Evolutionary conservation across 2,888 invertebrate genomes (phyloP).

Genomic region (Villa cingulata): DNA sequence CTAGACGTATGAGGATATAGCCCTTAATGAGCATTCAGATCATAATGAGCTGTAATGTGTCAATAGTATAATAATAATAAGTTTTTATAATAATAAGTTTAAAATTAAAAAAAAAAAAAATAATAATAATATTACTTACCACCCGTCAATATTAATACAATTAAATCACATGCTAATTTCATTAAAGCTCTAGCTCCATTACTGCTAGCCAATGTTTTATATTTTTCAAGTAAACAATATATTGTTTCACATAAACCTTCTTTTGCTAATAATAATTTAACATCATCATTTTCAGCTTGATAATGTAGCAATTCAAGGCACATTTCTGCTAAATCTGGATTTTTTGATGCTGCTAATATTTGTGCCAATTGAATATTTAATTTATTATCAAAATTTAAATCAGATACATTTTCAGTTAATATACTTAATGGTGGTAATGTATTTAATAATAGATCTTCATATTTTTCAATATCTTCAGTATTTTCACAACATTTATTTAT

Average conservation of each 20-base stretch:
- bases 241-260: constrained; percentile 64
- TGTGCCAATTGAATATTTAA: constrained; percentile 47
- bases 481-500: constrained; percentile 37
- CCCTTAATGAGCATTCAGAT: too few relatives aligned
- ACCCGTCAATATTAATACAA: constrained; percentile 72
- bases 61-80: too few relatives aligned
- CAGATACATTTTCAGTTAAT: constrained; percentile 47
- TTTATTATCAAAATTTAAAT: constrained; percentile 42
- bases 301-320: constrained; percentile 63
- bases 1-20: too few relatives aligned
- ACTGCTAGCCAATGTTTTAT: constrained; percentile 49
- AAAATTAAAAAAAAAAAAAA: too few relatives aligned
- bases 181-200: constrained; percentile 51
- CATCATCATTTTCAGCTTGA: constrained; percentile 65
- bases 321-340: constrained; percentile 58
- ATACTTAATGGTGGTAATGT: constrained; percentile 46
- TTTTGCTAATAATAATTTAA: constrained; percentile 61
- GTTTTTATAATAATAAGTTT: too few relatives aligned
- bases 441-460: constrained; percentile 44
- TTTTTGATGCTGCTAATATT: constrained; percentile 45
- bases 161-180: constrained; percentile 74
- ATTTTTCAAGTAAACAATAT: constrained; percentile 57
- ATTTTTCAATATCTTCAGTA: constrained; percentile 37
- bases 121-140: constrained; percentile 39
- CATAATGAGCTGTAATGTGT: too few relatives aligned